Conservation (phyloP, 2,888 invertebrate genomes). For the Aphidoletes aphidimyza region DNA sequence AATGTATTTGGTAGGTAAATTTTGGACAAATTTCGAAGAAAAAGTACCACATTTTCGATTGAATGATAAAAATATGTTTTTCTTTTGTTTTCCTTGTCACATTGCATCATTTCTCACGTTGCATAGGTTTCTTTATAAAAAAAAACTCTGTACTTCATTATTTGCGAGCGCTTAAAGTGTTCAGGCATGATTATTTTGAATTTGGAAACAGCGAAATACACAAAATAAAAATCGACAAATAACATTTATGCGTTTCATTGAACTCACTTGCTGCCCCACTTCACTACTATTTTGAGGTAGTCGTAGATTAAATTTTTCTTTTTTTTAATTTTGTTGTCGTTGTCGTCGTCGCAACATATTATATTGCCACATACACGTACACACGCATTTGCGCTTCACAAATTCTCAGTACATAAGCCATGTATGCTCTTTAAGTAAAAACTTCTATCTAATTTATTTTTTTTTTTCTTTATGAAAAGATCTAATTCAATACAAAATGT, state of each 20-base stretch:
- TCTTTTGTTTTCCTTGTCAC: too few species aligned
- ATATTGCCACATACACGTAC: slow-evolving; percentile 50
- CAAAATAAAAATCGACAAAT: not conserved
- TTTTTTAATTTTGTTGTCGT: slow-evolving; percentile 10
- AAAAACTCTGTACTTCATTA: too few species aligned
- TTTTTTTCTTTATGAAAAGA: too few species aligned
- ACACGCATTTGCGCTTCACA: not conserved
- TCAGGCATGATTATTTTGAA: not conserved
- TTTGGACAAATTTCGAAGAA: too few species aligned
- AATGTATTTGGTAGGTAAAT: too few species aligned
- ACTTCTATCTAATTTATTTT: not conserved
- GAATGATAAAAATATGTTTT: too few species aligned
- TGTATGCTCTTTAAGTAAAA: not conserved
- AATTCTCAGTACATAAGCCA: not conserved
- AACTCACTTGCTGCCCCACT: slow-evolving; percentile 54
- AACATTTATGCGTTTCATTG: slow-evolving; percentile 48
- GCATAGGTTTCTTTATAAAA: too few species aligned
- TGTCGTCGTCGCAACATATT: slow-evolving; percentile 42
- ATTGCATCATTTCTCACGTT: not conserved
- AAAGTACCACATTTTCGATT: too few species aligned
- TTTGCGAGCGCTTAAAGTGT: not conserved
- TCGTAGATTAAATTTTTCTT: too few species aligned
- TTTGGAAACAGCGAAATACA: not conserved
- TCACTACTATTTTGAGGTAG: slow-evolving; percentile 50
- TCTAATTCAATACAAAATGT: too few species aligned